Percentiles rank a stretch among this genome's conserved stretches.
phyloP scores from a whole-genome alignment of 2,888 invertebrate species.

The Diaperis boleti region DNA sequence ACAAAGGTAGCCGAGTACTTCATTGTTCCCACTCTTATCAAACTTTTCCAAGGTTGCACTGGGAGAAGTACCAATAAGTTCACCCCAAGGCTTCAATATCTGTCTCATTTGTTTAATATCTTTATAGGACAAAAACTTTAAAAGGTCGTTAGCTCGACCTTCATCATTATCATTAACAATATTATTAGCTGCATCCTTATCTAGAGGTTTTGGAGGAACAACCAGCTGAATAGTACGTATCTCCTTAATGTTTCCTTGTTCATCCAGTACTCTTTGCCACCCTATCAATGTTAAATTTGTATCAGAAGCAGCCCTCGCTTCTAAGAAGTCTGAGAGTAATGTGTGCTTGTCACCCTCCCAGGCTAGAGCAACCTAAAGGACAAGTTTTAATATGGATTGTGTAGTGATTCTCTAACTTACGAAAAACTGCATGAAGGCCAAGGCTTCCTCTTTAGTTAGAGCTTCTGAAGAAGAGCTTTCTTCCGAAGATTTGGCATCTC shows the following conservation, averaged over 20 bases:
- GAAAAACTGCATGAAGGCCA: too few relatives aligned
- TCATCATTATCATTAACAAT: conserved; percentile 11
- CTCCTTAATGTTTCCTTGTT: conserved; percentile 6
- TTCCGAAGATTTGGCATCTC: background rate
- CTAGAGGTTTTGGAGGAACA: conserved; percentile 22
- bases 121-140: conserved; percentile 10
- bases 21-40: conserved; percentile 14
- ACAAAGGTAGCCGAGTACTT: conserved; percentile 9
- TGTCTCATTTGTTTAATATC: conserved; percentile 8
- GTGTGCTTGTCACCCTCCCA: conserved; percentile 19
- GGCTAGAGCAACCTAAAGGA: conserved; percentile 2
- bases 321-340: conserved; percentile 1
- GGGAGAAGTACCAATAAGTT: conserved; percentile 4
- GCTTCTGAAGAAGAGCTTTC: background rate
- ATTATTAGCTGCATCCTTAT: background rate
- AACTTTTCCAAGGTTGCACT: conserved; percentile 2
- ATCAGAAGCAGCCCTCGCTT: background rate
- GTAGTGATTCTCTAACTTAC: too few relatives aligned
- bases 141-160: background rate
- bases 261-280: conserved; percentile 25
- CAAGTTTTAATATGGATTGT: too few relatives aligned
- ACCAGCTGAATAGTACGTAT: too few relatives aligned
- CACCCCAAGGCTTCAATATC: background rate
- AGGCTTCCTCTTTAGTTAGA: background rate
- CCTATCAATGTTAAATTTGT: conserved; percentile 27